These are phyloP conservation scores for Dryococelus australis DNA, from an alignment of 2,888 invertebrate genomes.

Conservation along the genomic window DNA sequence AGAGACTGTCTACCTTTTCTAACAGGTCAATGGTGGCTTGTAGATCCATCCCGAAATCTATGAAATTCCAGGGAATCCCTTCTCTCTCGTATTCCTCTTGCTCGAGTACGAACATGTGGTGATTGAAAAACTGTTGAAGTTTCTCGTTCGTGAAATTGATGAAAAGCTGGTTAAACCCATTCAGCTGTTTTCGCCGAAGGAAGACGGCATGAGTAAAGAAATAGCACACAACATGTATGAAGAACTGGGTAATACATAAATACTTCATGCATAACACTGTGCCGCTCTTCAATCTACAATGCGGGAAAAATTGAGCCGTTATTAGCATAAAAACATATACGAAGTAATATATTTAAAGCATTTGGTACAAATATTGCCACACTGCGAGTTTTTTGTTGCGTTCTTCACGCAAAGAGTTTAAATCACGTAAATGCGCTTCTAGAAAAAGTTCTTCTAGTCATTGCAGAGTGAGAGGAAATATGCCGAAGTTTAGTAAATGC, in stretches of 20 bases:
- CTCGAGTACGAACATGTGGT: slow-evolving; percentile 95
- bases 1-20: slow-evolving; percentile 75
- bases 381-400: not conserved
- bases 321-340: not conserved
- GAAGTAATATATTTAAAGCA: not conserved
- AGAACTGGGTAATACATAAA: not conserved
- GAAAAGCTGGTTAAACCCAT: slow-evolving; percentile 95
- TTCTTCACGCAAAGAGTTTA: not conserved
- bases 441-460: not conserved
- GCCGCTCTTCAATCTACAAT: not conserved
- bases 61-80: slow-evolving; percentile 90
- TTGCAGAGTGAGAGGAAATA: not conserved
- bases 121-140: slow-evolving; percentile 95
- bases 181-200: slow-evolving; percentile 70
- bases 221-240: not conserved
- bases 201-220: not conserved
- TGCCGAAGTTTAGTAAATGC: not conserved
- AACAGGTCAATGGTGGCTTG: slow-evolving; percentile 89
- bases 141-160: slow-evolving; percentile 97
- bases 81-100: slow-evolving; percentile 95
- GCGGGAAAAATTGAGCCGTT: not conserved
- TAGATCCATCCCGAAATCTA: slow-evolving; percentile 95
- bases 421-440: not conserved
- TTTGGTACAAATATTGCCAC: not conserved
- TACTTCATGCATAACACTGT: not conserved